Conservation (phyloP, 2,888 invertebrate species). For the Tillus elongatus region DNA sequence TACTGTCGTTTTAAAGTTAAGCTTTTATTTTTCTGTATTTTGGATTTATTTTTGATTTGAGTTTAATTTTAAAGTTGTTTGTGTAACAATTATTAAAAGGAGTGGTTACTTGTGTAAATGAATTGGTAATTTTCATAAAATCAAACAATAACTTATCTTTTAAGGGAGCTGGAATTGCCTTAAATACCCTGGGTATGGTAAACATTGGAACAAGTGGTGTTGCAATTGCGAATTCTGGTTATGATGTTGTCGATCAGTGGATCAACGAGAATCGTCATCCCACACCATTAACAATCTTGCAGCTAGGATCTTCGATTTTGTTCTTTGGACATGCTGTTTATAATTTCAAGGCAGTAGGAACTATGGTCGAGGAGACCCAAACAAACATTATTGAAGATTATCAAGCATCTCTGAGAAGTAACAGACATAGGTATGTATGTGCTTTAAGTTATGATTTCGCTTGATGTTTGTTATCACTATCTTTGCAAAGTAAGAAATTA, state of each 20-base stretch:
- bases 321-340: conserved; percentile 35
- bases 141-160: conserved; percentile 9
- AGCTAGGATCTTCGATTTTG: conserved; percentile 30
- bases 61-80: not conserved
- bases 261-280: conserved; percentile 25
- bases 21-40: too few relatives aligned
- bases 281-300: conserved; percentile 41
- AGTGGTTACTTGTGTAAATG: too few relatives aligned
- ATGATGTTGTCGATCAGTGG: conserved; percentile 31
- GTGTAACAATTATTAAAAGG: too few relatives aligned
- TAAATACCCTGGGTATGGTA: conserved; percentile 28
- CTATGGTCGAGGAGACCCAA: conserved; percentile 46
- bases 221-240: conserved; percentile 29
- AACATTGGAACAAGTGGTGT: conserved; percentile 32
- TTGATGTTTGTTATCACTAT: too few relatives aligned
- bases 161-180: conserved; percentile 23
- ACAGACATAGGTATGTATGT: conserved; percentile 39
- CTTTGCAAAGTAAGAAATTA: too few relatives aligned
- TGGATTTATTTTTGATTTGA: not conserved
- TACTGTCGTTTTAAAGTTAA: too few relatives aligned
- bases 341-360: conserved; percentile 29
- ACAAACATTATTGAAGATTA: conserved; percentile 46
- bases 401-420: conserved; percentile 46
- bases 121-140: not conserved
- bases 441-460: conserved; percentile 7